A percentile compares a stretch with the other conserved stretches of the same genome.
Conservation (phyloP, 2,113 vertebrate genomes). For the Rhinoptilus africanus region DNA sequence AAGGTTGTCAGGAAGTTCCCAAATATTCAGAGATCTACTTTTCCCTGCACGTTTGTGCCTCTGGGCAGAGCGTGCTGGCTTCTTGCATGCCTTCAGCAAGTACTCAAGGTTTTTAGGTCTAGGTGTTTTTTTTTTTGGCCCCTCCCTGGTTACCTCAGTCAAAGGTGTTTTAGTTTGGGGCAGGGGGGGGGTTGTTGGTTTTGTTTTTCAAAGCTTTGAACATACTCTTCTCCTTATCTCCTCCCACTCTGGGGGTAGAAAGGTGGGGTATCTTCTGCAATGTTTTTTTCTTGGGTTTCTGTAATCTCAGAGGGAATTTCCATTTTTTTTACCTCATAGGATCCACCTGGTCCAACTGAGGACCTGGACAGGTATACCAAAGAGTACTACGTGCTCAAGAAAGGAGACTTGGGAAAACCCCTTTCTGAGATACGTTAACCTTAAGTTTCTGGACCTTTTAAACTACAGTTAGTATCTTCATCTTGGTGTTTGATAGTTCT, state of each 20-base stretch:
- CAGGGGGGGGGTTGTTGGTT: too few relatives aligned
- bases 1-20: background rate
- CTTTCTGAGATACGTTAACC: background rate
- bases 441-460: background rate
- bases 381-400: background rate
- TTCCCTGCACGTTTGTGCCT: background rate
- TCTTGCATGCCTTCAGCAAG: background rate
- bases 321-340: background rate
- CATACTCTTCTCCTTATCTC: background rate
- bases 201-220: background rate
- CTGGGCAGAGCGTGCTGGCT: background rate
- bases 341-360: background rate
- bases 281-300: background rate
- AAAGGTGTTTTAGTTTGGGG: background rate
- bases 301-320: background rate
- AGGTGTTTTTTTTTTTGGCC: too few relatives aligned
- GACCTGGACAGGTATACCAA: background rate
- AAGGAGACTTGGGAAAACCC: background rate
- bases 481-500: background rate
- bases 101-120: background rate
- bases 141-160: background rate
- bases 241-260: too few relatives aligned
- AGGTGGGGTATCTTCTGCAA: background rate
- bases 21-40: background rate
- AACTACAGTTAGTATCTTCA: background rate